These are phyloP conservation scores for Copidosoma aretas DNA, from an alignment of 2,888 invertebrate species.

Conservation along the genomic window DNA sequence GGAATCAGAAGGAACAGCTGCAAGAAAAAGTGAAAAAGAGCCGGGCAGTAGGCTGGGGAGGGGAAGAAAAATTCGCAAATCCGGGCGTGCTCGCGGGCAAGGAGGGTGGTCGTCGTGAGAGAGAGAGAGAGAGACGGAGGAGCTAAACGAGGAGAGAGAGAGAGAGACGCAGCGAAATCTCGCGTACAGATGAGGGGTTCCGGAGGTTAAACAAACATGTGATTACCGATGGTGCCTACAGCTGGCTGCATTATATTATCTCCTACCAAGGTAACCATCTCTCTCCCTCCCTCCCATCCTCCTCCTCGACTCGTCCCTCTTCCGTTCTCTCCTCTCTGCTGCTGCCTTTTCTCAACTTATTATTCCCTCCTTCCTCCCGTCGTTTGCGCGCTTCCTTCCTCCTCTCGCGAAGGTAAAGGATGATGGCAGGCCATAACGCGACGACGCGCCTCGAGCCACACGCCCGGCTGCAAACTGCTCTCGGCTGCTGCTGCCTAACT, in stretches of 20 bases:
- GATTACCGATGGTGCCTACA: constrained; percentile 61
- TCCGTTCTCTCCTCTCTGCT: constrained; percentile 28
- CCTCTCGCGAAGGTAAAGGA: constrained; percentile 21
- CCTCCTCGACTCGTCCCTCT: constrained; percentile 39
- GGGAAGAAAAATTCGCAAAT: constrained; percentile 50
- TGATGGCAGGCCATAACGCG: constrained; percentile 46
- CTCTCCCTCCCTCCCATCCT: constrained; percentile 13
- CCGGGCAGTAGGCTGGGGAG: not conserved
- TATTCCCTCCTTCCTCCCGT: constrained; percentile 28
- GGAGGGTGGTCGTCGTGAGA: constrained; percentile 51
- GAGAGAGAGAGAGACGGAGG: constrained; percentile 44
- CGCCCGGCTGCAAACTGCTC: constrained; percentile 1
- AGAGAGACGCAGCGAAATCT: constrained; percentile 28
- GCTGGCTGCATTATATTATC: constrained; percentile 61
- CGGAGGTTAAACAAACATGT: constrained; percentile 63
- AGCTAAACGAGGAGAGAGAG: constrained; percentile 45
- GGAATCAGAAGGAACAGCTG: constrained; percentile 36
- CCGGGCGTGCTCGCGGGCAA: constrained; percentile 42
- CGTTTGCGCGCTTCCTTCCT: constrained; percentile 7
- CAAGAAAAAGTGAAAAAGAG: constrained; percentile 5
- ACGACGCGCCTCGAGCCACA: constrained; percentile 24
- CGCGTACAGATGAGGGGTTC: constrained; percentile 60
- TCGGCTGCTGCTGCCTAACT: not conserved
- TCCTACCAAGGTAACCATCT: constrained; percentile 58
- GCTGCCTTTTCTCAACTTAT: constrained; percentile 7